Conservation (phyloP, 2,113 vertebrate genomes). For the Chunga burmeisteri region DNA sequence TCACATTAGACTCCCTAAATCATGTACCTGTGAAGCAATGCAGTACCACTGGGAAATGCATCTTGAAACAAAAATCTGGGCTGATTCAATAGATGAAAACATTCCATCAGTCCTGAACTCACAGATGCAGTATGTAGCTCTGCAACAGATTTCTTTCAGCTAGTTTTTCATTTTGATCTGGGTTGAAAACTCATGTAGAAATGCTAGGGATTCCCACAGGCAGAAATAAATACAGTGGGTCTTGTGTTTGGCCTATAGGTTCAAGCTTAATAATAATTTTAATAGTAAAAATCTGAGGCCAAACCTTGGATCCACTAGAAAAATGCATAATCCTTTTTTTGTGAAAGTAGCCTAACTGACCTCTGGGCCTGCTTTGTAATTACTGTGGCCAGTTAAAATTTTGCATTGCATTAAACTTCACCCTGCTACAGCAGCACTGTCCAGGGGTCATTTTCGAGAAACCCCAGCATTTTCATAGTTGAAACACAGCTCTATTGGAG, state of each 20-base stretch:
- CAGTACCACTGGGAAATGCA: neutral
- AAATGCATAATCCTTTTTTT: neutral
- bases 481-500: neutral
- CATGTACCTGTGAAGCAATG: neutral
- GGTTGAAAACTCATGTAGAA: neutral
- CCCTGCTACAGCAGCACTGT: neutral
- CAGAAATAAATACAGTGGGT: neutral
- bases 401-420: neutral
- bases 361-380: neutral
- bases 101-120: neutral
- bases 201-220: neutral
- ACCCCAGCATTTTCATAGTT: neutral
- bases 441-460: neutral
- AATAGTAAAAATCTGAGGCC: neutral
- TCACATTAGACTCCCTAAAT: neutral
- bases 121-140: neutral
- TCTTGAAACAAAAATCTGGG: neutral
- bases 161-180: neutral
- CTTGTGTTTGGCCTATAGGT: neutral
- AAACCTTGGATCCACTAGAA: neutral
- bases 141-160: neutral
- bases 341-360: neutral
- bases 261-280: neutral
- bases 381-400: neutral
- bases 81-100: neutral